Base-by-base conservation (phyloP, 2,113 vertebrate genomes). In the Peromyscus polionotus region DNA sequence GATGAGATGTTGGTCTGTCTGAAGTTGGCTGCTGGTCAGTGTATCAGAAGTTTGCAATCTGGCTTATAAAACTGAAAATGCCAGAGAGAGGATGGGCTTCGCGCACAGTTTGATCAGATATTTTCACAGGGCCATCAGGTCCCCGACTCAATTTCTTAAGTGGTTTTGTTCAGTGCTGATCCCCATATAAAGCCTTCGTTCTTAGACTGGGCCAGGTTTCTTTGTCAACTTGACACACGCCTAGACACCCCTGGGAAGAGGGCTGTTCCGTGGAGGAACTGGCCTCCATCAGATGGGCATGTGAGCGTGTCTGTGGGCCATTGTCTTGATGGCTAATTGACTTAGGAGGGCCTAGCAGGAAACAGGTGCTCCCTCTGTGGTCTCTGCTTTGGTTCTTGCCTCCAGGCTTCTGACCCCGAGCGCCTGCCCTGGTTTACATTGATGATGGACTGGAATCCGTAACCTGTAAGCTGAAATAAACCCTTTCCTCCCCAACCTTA, bases 301-400 rank as follows among this genome's bases (percentile, higher is more conserved):
- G 80, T 26, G 57, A 22, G n/a, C 31, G 13, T 13, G 7, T 61
- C 81, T 84, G 36, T 14, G 36, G 33, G 36, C 51, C 10, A 39
- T 26, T 36, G n/a, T n/a, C 36, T 39, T 83, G 36, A 57, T 59
- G 61, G 39, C n/a, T 85, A 42, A 45, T 31, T 31, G 59, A 85
- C 17, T 42, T 65, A 31, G 39, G n/a, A 28, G 22, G 59, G 26
- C 59, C 81, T n/a, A 63, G 59, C 81, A 42, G 59, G 24, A 84
- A 31, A 26, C 24, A 9, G 57, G 14, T 13, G 1, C 1, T 8
- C n/a, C n/a, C 59, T 63, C 57, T 1, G 0, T 31, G 57, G n/a
- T 45, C 24, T 39, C n/a, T 16, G 80, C 54, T 26, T 59, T 5
- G 7, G 80, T n/a, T 59, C 36, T 81, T n/a, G 36, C 33, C 54